Evolutionary conservation across 1,140 invertebrate species (phyloP).

Genomic region (Dinoponera quadriceps): DNA sequence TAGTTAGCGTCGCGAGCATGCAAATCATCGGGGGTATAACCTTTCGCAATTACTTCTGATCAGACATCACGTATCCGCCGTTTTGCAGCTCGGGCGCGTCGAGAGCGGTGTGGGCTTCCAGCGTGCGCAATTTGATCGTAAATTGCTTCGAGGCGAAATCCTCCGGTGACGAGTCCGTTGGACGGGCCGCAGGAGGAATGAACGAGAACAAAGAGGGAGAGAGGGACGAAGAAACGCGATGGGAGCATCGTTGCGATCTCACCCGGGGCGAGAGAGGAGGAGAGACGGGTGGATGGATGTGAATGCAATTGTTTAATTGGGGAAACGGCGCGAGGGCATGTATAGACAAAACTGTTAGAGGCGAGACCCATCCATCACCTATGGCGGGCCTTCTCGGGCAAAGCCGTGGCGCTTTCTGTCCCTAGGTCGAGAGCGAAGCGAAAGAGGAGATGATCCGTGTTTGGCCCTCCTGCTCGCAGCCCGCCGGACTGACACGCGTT

Average conservation of each 20-base stretch:
- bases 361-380: constrained; percentile 78
- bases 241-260: constrained; percentile 62
- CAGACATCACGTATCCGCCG: constrained; percentile 68
- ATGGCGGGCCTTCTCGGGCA: constrained; percentile 41
- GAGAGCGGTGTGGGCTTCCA: constrained; percentile 38
- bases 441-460: constrained; percentile 60
- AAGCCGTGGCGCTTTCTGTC: constrained; percentile 46
- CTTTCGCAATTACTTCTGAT: constrained; percentile 63
- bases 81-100: constrained; percentile 58
- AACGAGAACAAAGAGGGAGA: constrained; percentile 14
- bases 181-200: constrained; percentile 36
- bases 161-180: constrained; percentile 43
- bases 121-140: constrained; percentile 66
- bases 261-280: constrained; percentile 23
- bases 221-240: constrained; percentile 37
- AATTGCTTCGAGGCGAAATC: constrained; percentile 54
- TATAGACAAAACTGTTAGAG: constrained; percentile 73
- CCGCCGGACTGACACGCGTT: constrained; percentile 74
- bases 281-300: constrained; percentile 76
- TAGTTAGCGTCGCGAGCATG: constrained; percentile 49
- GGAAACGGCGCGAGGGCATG: constrained; percentile 74
- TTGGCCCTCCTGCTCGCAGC: constrained; percentile 26
- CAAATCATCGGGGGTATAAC: constrained; percentile 53
- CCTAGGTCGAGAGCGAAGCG: constrained; percentile 23
- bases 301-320: constrained; percentile 82